Evolutionary conservation across 2,797 vertebrate species (phyloP).

Genomic region (Microtus agrestis): DNA sequence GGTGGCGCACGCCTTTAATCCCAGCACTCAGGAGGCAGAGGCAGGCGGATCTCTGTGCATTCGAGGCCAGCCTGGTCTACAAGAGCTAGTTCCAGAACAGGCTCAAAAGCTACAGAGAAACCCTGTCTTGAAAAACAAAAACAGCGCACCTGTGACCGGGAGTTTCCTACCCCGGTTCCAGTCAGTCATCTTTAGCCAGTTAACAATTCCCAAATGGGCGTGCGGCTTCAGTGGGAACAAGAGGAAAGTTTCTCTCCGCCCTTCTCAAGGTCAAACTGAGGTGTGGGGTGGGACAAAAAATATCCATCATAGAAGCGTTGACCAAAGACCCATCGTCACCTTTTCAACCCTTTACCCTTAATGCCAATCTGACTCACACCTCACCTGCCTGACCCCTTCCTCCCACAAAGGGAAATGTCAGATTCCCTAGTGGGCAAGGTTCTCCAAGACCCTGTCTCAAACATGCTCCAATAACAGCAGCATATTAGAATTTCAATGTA

Average conservation of each 20-base stretch:
- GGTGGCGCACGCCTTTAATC: too few relatives aligned
- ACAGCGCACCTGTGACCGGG: not conserved
- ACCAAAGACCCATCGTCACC: not conserved
- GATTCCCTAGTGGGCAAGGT: not conserved
- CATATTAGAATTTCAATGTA: constrained; percentile 33
- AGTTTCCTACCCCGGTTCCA: not conserved
- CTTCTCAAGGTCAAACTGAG: not conserved
- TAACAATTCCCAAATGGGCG: not conserved
- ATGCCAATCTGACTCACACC: too few relatives aligned
- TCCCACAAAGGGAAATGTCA: not conserved
- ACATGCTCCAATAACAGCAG: not conserved
- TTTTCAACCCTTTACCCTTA: not conserved
- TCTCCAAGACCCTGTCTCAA: not conserved
- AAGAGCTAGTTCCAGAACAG: too few relatives aligned
- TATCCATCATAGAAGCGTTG: not conserved
- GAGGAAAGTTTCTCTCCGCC: not conserved
- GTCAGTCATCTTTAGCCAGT: not conserved
- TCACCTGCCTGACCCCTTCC: not conserved
- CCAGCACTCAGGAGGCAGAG: too few relatives aligned
- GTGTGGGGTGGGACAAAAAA: not conserved
- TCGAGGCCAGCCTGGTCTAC: too few relatives aligned
- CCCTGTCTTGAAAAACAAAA: too few relatives aligned
- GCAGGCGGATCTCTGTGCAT: too few relatives aligned
- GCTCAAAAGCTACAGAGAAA: too few relatives aligned
- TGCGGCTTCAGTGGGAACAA: not conserved